These are phyloP conservation scores for Tragulus kanchil DNA, from an alignment of 2,113 vertebrate genomes.

Conservation along the genomic window DNA sequence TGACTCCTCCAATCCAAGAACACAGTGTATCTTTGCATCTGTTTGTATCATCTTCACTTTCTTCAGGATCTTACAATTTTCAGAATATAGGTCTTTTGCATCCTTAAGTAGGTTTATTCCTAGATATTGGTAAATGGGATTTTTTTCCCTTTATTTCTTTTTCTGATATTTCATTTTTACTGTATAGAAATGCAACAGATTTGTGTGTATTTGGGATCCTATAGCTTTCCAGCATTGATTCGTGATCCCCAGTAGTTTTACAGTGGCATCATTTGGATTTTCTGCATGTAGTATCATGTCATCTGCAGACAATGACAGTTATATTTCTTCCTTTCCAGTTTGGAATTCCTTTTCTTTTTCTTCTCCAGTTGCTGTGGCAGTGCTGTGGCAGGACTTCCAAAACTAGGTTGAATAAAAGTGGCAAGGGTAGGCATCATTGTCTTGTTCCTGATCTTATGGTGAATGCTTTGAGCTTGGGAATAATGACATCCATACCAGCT, in stretches of 20 bases:
- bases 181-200: not conserved
- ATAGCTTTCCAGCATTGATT: not conserved
- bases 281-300: not conserved
- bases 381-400: not conserved
- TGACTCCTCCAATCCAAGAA: not conserved
- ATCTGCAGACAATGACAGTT: not conserved
- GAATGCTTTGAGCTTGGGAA: not conserved
- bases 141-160: not conserved
- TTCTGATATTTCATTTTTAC: not conserved
- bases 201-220: not conserved
- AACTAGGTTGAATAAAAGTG: not conserved
- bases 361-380: not conserved
- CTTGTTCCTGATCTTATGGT: not conserved
- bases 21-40: not conserved
- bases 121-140: not conserved
- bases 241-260: not conserved
- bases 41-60: not conserved
- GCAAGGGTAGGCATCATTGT: not conserved
- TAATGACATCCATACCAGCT: not conserved
- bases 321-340: not conserved
- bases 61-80: not conserved
- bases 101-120: not conserved
- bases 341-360: not conserved
- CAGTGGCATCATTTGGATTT: not conserved
- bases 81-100: not conserved